phyloP scores from a whole-genome alignment of 37 sponge, comb jelly and placozoan species.

The Amphimedon queenslandica region DNA sequence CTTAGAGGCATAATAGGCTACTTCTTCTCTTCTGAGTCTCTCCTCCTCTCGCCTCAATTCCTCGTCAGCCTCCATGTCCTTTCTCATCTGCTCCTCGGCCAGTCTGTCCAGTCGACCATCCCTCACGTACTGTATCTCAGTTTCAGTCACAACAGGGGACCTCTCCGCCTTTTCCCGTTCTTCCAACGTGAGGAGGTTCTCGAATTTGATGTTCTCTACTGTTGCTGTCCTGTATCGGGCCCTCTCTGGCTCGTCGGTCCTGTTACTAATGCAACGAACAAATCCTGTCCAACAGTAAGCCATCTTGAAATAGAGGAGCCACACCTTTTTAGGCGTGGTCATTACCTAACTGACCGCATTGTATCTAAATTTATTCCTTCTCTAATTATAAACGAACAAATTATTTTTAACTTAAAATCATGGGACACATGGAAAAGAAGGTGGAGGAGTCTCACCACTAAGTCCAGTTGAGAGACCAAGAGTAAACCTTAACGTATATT shows the following conservation, averaged over 20 bases:
- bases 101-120: slow-evolving; percentile 22
- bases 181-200: slow-evolving; percentile 35
- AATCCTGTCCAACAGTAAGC: slow-evolving; percentile 26
- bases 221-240: slow-evolving; percentile 9
- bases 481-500: too few species aligned
- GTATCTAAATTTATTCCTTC: too few species aligned
- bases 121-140: slow-evolving; percentile 35
- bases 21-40: slow-evolving; percentile 47
- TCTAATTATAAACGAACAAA: too few species aligned
- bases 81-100: slow-evolving; percentile 34
- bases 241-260: not conserved
- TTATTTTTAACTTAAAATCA: too few species aligned
- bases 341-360: too few species aligned
- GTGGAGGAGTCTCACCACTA: too few species aligned
- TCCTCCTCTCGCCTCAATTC: slow-evolving; percentile 5
- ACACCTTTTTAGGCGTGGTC: too few species aligned
- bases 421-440: not conserved
- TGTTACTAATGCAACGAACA: slow-evolving; percentile 21
- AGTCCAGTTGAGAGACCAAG: too few species aligned
- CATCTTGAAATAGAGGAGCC: too few species aligned
- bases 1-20: slow-evolving; percentile 46
- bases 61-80: slow-evolving; percentile 35
- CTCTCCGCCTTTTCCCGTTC: slow-evolving; percentile 12
- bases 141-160: slow-evolving; percentile 43
- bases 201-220: slow-evolving; percentile 41